Conservation (phyloP, 2,888 invertebrate genomes). For the Coremacera marginata region DNA sequence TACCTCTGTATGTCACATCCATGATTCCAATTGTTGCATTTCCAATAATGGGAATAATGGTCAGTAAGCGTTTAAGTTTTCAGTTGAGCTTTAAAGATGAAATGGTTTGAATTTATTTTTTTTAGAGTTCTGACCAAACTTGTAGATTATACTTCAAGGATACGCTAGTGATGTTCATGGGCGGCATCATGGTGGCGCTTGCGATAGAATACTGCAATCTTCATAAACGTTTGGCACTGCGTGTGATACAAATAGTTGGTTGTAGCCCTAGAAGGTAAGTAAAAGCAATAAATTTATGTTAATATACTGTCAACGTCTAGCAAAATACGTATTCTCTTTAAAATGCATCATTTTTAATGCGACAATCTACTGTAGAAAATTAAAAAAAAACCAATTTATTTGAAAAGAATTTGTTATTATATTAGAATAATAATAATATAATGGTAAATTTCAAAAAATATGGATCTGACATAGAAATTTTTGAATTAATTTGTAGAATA, state of each 20-base stretch:
- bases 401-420: no score
- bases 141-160: slow-evolving; percentile 84
- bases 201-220: slow-evolving; percentile 91
- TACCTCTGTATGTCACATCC: slow-evolving; percentile 86
- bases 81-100: neutral
- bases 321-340: no score
- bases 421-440: no score
- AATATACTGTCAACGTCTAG: no score
- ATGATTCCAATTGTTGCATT: slow-evolving; percentile 87
- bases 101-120: neutral
- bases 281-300: neutral
- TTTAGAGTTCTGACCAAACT: slow-evolving; percentile 71
- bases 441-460: no score
- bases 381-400: no score
- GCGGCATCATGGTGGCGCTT: slow-evolving; percentile 90
- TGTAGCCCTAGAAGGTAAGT: slow-evolving; percentile 79
- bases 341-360: no score
- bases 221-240: slow-evolving; percentile 87
- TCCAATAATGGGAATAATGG: slow-evolving; percentile 85
- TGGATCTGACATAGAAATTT: no score
- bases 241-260: slow-evolving; percentile 83
- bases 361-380: no score
- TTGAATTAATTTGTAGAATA: no score
- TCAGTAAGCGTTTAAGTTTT: slow-evolving; percentile 43
- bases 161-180: slow-evolving; percentile 89